Base-by-base conservation (phyloP, 2,113 vertebrate species). In the Psephotus haematonotus region DNA sequence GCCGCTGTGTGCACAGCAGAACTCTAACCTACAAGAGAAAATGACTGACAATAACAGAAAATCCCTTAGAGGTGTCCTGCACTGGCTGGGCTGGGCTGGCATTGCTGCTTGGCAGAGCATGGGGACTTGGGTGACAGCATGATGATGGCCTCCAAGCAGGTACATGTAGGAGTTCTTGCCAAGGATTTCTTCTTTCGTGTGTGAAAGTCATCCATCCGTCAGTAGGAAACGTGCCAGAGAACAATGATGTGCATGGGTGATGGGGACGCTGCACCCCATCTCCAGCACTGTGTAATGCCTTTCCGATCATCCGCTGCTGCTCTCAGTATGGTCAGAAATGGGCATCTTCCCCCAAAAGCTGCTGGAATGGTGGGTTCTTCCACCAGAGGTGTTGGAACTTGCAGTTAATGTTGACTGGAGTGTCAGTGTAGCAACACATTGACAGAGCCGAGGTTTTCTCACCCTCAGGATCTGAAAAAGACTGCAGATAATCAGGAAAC, bases 171-270 rank as follows among this genome's bases (percentile, higher is more conserved):
- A 62, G n/a, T 65, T 87, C 37, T 82, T 79, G 44, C 22, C 29
- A 37, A 55, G 37, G 33, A 31, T 24, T 59, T 59, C 33, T 59
- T 59, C 13, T 7, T n/a, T 57, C 7, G 3, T 55, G 53, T 37
- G 24, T 65, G 55, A 28, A 70, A 69, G 13, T 37, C 28, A 44
- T 35, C 31, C n/a, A n/a, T 62, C 41, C 39, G 64, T 76, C 75
- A 35, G 0, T 41, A 27, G 44, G 50, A 85, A 62, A 14, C 0
- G 0, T 10, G 11, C 41, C 17, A 27, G 39, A 60, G 23, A 62
- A 4, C 18, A 24, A 1, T 35, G 78, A 25, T 11, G 16, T 1
- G 5, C 5, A 0, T 18, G 63, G n/a, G 24, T 44, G n/a, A 50
- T n/a, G 3, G 11, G 33, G 65, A 1, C 1, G 13, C 64, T 84